Evolutionary conservation across 2,888 invertebrate species (phyloP), one percentile per base, ranked within the genome.

Genomic region (Ormia ochracea): DNA sequence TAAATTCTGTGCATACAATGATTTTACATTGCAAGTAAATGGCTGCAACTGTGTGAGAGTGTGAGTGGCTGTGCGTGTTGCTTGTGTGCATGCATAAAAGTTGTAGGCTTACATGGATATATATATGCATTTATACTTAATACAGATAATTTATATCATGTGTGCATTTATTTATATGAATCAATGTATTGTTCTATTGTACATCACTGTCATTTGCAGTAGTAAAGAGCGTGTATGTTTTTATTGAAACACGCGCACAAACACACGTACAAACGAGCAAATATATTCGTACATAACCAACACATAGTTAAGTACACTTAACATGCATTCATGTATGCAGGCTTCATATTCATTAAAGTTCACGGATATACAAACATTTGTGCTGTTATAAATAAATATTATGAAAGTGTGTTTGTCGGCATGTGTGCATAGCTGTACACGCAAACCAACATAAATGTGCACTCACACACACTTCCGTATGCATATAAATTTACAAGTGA

Each of bases 181-280:
- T 76, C 77, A 74, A 72, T 77, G 79, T 72, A 78, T 80, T 77
- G 77, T 80, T 82, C 78, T 74, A n/a, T n/a, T n/a, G n/a, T n/a
- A 72, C 70, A 75, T 74, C 72, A 78, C 78, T 72, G 75, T 82
- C 77, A 80, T 77, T 77, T 73, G 54, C 73, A 79, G 79, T 65
- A 73, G 73, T 79, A 77, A 77, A 76, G 43, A 50, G 50, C 63
- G 36, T 48, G 2, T 58, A 4, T 48, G n/a, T 72, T 21, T 33
- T 21, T 72, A 52, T 52, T 41, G 23, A 58, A 19, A 48, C 26
- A 6, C 38, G 58, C 26, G 10, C n/a, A 45, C 33, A 61, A 7
- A 23, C 28, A 26, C 10, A 31, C 54, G 43, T 6, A 31, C 31
- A 43, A 4, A 58, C 26, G 19, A n/a, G n/a, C n/a, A n/a, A n/a